Evolutionary conservation across 2,888 invertebrate genomes (phyloP), one percentile per base, ranked within the genome.

Genomic region (Sisyra terminalis): DNA sequence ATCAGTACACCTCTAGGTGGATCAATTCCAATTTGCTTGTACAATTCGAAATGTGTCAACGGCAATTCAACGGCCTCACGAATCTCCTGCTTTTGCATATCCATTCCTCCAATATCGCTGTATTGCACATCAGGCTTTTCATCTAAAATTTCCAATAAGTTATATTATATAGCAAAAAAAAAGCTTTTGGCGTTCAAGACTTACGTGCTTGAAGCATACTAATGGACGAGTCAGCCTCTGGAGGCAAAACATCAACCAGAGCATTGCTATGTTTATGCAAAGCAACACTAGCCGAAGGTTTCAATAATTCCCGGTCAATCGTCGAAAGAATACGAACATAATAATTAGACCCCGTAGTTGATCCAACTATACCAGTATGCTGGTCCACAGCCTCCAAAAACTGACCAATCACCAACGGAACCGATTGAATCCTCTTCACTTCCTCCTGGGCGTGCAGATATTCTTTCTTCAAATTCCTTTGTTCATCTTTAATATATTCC

Each of bases 241-340:
- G 97, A 4, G 98, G 98, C 34, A 98, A 65, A 3, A 98, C 97
- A 70, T 98, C 98, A 1, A 98, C 98, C 45, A 98, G 68, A n/a
- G 98, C 97, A 73, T 99, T 98, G 55, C 96, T 96, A 65, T 98
- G 97, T 61, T 98, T 98, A 62, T 98, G 98, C 29, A 98, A 71
- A 13, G 97, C 97, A 17, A 98, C 98, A 50, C 94, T 96, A 10
- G 97, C 94, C 1, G 96, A 96, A 0, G 98, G 96, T 59, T 98
- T 97, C 50, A 99, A 63, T 45, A 98, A 65, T 62, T 99, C 98
- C 10, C 97, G 71, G 61, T 99, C 98, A 52, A 99, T 92, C 3
- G 98, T 98, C 3, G 97, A 97, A 45, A 99, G 66, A 57, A 98
- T 98, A 13, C 97, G 77, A 10, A 99, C 98, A 69, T 94, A 99